Evolutionary conservation across 2,113 vertebrate genomes (phyloP), one percentile per base, ranked within the genome.

Genomic region (Cebidichthys violaceus): DNA sequence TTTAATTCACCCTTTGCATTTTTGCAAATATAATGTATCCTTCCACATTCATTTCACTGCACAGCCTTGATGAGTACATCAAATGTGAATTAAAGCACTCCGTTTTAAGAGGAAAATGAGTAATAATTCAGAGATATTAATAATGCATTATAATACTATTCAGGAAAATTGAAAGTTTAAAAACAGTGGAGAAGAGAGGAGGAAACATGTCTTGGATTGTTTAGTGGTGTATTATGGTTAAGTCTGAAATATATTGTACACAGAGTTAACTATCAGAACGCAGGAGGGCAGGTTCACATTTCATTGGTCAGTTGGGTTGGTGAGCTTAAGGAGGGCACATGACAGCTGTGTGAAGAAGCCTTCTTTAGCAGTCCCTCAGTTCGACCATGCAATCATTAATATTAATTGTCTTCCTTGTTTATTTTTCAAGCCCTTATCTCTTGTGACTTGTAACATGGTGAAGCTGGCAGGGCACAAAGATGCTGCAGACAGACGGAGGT

Each of bases 51-150:
- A 92, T 95, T 93, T 88, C 77, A 68, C 91, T 83, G 78, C 81
- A 37, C 85, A 78, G 93, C 91, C 95, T 94, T 96, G 95, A 96
- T 95, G 94, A 95, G 93, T 92, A 93, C 95, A 94, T 95, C 89
- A 94, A 91, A 95, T 95, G 94, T 94, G 95, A 95, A 96, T 95
- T 95, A 95, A 95, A 93, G 92, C 93, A 94, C 94, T 95, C 90
- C 82, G 95, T 95, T 95, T 95, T 94, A 93, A 94, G 90, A 92
- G 92, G 92, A 88, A 95, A 96, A 95, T 91, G 93, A 95, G 94
- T 95, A 96, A 96, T 96, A 95, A 95, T 96, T 96, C 93, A 95
- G 88, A 93, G 84, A 93, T 94, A 95, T 96, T 92, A 96, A 96
- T 96, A 96, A 95, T 94, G 92, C 83, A 96, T 95, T 90, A 95